Base-by-base conservation (phyloP, 2,797 vertebrate genomes). In the Periparus ater region DNA sequence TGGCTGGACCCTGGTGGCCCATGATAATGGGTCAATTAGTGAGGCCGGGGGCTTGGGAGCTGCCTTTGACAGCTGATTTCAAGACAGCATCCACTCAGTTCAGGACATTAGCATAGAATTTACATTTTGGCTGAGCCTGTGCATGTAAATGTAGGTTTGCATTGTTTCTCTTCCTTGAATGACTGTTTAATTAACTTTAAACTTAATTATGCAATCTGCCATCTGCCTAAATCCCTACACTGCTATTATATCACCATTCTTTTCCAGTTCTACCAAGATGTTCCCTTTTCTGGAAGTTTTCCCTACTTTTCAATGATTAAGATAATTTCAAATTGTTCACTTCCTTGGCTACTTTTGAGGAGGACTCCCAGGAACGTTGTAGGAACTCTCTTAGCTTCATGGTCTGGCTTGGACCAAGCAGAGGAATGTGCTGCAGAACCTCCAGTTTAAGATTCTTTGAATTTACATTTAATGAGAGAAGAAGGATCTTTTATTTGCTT, bases 141-240 rank as follows among this genome's bases (percentile, higher is more conserved):
- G 80, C 80, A 80, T 94, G 63, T 82, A 87, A 93, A 86, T 90
- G 40, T 82, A 89, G 83, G 67, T 95, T 89, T 93, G 54, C 26
- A 51, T 95, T 95, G 94, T 91, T 91, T 81, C 67, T 88, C 38
- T 78, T 95, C 83, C 91, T 93, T 85, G 85, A 95, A 90, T 89
- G 77, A 61, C 85, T 94, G 60, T 95, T 95, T 96, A 97, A 96
- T 95, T 95, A 95, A 96, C 88, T 95, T 95, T 74, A 91, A 93
- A 71, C 53, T 91, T 95, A 96, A 95, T 94, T 95, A 90, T 38
- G 48, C 91, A 61, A 44, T 93, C 76, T 87, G 47, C 95, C 85
- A 95, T 91, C 96, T 92, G 95, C 83, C 54, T 72, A 66, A 93
- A 79, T 95, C 85, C 83, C 72, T 88, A 48, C n/a, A 85, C 71